Conservation (phyloP, 2,888 invertebrate genomes). For the Ditylenchus weischeri region DNA sequence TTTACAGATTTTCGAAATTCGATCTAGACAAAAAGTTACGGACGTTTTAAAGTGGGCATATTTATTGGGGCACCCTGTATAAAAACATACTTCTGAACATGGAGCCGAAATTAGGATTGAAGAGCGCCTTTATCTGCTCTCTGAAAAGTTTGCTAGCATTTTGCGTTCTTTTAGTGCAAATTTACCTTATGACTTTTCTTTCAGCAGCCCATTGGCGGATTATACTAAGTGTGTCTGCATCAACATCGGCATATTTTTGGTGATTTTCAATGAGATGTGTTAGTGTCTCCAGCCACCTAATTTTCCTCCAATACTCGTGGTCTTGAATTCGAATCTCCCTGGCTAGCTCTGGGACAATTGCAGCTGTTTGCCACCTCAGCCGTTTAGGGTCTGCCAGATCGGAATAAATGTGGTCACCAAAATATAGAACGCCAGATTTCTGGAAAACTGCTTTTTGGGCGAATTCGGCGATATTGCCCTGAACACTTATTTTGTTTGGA, state of each 20-base stretch:
- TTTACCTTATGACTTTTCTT: conserved; percentile 30
- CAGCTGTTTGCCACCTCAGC: conserved; percentile 95
- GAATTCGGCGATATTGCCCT: conserved; percentile 88
- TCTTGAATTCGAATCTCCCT: conserved; percentile 87
- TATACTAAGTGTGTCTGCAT: conserved; percentile 66
- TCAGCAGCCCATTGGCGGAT: conserved; percentile 73
- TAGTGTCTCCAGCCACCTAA: conserved; percentile 78
- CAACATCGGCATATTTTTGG: conserved; percentile 74
- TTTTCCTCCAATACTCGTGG: conserved; percentile 68
- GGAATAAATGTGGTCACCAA: conserved; percentile 95
- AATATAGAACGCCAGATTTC: conserved; percentile 87
- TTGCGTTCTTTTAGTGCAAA: too few relatives aligned
- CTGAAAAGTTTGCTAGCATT: conserved; percentile 63
- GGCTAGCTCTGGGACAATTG: conserved; percentile 91
- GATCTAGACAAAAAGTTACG: too few relatives aligned
- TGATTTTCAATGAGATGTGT: conserved; percentile 84
- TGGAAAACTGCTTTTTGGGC: conserved; percentile 88
- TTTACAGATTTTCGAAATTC: too few relatives aligned
- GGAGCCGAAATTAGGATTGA: conserved; percentile 92
- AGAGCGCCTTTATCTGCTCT: conserved; percentile 81
- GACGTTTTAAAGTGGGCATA: too few relatives aligned
- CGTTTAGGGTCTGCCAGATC: conserved; percentile 72
- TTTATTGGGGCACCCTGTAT: too few relatives aligned
- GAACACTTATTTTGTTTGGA: not conserved
- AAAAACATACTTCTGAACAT: conserved; percentile 67